Evolutionary conservation across 2,888 invertebrate genomes (phyloP), one percentile per base, ranked within the genome.

Genomic region (Notodonta ziczac): DNA sequence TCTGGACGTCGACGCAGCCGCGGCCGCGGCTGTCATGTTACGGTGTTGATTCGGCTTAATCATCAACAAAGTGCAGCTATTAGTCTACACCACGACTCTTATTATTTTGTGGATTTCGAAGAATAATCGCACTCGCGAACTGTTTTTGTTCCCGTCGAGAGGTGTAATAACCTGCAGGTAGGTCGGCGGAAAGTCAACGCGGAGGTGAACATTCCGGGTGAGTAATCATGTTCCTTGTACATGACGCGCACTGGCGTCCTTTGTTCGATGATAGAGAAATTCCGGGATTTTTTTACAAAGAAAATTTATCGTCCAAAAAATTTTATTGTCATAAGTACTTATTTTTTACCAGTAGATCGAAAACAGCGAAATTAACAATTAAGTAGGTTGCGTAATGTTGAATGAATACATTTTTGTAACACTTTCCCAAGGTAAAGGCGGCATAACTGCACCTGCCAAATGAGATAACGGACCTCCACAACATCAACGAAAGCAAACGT

Each of bases 401-500:
- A 83, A 82, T 80, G 75, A 82, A 82, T 85, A 85, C 70, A 81
- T 86, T 86, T 88, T 85, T 85, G 86, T 88, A 89, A 88, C 86
- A 91, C 91, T 92, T 92, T 92, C 92, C 86, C 90, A 87, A 82
- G 80, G 79, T 79, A 84, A 80, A 78, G 74, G 73, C 81, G 78
- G 80, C 78, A 80, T 82, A 82, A 78, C 83, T 82, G 86, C 93
- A 93, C 93, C 93, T 93, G 93, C 88, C 86, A 86, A 91, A 92
- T 91, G 90, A 89, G 88, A 88, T 93, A 91, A 91, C 91, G 91
- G 89, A 76, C 82, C 83, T 84, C 76, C 75, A 75, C 83, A 84
- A 81, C 82, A 81, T 84, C 83, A 90, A 91, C 88, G 91, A 93
- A 93, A 92, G 92, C 90, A 92, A 93, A 89, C 87, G 91, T 88